Base-by-base conservation (phyloP, 1,140 invertebrate species). In the Leptinotarsa defecta region DNA sequence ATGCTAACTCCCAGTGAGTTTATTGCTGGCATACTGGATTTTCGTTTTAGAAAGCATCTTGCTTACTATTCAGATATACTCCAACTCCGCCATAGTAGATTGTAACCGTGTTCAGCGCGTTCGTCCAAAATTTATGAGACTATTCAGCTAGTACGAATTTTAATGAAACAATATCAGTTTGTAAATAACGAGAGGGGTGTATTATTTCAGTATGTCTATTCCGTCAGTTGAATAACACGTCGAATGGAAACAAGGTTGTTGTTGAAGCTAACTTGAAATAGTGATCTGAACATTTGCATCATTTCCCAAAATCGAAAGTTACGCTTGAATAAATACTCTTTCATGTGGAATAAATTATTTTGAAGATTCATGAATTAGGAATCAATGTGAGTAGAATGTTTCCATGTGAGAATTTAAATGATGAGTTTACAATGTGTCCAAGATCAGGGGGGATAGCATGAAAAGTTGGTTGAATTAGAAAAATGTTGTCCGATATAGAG, bases 91-190 rank as follows among this genome's bases (percentile, higher is more conserved):
- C 34, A 43, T 43, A 43, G 15, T 57, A 57, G 13, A 57, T 57
- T 57, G 52, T 57, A 19, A 8, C 52, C 52, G 52, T 57, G 52
- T 57, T 57, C 52, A 57, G 52, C 4, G 17, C 52, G 17, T 57
- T 57, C 13, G 52, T 57, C 52, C 17, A 8, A 15, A 57, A 57
- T 57, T 57, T 57, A 57, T 57, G 52, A 2, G 15, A 4, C 52
- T n/a, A 57, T 57, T 57, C 52, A 57, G 52, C 52, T 57, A 57
- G 52, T 57, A 57, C 17, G 52, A 57, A 57, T 57, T 57, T 57
- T n/a, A 57, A 57, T 57, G 52, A 57, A 57, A 57, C 52, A 57
- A 57, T 57, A 57, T 17, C 52, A 57, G 3, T 57, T 57, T 57
- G 52, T 57, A 57, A 57, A 57, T 57, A 57, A 57, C 52, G 15